phyloP scores from a whole-genome alignment of 2,113 vertebrate genomes.

The Cheilinus undulatus region DNA sequence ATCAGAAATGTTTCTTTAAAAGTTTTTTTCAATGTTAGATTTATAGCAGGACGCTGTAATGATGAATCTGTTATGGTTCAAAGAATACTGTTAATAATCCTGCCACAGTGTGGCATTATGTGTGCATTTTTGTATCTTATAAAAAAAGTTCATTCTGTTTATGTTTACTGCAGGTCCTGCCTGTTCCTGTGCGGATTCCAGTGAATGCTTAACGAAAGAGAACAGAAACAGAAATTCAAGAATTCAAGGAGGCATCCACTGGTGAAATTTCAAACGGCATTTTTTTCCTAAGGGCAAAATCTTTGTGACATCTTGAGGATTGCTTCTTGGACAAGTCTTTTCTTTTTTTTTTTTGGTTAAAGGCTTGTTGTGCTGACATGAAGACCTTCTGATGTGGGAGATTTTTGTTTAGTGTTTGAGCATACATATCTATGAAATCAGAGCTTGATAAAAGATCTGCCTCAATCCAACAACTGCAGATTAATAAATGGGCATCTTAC shows the following conservation, averaged over 20 bases:
- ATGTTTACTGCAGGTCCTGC: conserved; percentile 68
- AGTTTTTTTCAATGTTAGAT: background rate
- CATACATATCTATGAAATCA: conserved; percentile 73
- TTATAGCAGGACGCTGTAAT: background rate
- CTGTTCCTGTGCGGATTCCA: conserved; percentile 55
- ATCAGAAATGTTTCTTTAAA: too few species aligned
- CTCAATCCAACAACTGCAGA: conserved; percentile 26
- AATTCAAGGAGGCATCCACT: conserved; percentile 16
- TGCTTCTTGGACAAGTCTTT: too few species aligned
- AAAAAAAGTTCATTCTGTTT: background rate
- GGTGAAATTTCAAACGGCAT: conserved; percentile 28
- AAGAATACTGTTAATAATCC: background rate
- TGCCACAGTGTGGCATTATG: background rate
- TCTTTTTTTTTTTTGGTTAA: background rate
- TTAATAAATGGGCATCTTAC: conserved; percentile 63
- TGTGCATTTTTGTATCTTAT: background rate
- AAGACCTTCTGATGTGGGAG: conserved; percentile 26
- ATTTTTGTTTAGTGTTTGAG: conserved; percentile 32
- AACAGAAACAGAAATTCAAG: conserved; percentile 20
- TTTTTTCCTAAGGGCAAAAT: conserved; percentile 27
- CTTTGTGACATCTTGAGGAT: conserved; percentile 3
- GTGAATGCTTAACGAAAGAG: conserved; percentile 37
- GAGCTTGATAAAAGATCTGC: conserved; percentile 37
- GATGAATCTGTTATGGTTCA: too few species aligned
- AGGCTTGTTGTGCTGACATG: conserved; percentile 15